Percentiles rank a stretch among this genome's conserved stretches.
These are phyloP conservation scores for Trichomalopsis sarcophagae DNA, from an alignment of 1,140 invertebrate genomes.

Conservation along the genomic window DNA sequence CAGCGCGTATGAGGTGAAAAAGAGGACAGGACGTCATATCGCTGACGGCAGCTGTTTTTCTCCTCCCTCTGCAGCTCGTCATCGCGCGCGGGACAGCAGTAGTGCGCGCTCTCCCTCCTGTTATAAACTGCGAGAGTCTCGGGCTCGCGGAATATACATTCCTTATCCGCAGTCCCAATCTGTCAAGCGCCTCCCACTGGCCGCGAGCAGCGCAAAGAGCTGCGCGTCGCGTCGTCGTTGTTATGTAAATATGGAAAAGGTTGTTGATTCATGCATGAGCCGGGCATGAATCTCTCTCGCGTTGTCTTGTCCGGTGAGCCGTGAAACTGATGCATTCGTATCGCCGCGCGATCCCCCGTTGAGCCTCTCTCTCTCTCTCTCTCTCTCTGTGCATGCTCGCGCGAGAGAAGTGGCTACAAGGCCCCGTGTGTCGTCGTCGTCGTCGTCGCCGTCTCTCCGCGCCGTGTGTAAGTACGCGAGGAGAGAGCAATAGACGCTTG, in stretches of 20 bases:
- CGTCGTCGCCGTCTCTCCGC: neutral
- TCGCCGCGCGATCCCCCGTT: slow-evolving; percentile 60
- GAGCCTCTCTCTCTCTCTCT: slow-evolving; percentile 15
- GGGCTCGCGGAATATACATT: slow-evolving; percentile 54
- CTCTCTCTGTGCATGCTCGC: neutral
- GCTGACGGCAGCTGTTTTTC: neutral
- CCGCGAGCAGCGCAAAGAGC: slow-evolving; percentile 38
- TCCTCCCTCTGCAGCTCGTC: neutral
- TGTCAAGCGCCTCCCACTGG: slow-evolving; percentile 65
- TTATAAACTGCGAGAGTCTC: neutral
- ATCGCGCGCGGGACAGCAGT: neutral
- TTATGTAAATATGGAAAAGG: slow-evolving; percentile 73
- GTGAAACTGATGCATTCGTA: slow-evolving; percentile 74
- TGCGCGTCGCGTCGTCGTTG: slow-evolving; percentile 62
- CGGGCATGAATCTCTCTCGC: slow-evolving; percentile 63
- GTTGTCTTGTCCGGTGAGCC: slow-evolving; percentile 70
- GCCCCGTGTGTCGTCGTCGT: neutral
- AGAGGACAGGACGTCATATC: neutral
- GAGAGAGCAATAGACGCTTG: slow-evolving; percentile 54
- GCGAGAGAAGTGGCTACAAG: neutral
- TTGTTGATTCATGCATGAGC: slow-evolving; percentile 71
- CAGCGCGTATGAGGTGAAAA: neutral
- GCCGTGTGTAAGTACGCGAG: slow-evolving; percentile 22
- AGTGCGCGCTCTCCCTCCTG: neutral
- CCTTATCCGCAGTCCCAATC: slow-evolving; percentile 68